Base-by-base conservation (phyloP, 1,140 invertebrate species). In the Plectrocnemia conspersa region DNA sequence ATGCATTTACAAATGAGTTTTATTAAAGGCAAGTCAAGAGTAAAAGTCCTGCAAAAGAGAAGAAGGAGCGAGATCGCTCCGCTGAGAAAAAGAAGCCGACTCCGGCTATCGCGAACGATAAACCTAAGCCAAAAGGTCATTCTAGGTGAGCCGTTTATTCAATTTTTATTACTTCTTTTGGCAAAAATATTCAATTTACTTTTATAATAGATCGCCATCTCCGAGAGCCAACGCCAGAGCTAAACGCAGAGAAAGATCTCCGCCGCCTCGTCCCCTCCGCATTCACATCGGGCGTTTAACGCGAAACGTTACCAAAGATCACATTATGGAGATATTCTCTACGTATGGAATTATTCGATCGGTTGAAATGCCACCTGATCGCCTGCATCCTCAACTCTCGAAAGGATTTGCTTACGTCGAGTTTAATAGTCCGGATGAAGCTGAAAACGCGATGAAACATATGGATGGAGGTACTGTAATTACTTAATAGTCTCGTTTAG, bases 361-460 rank as follows among this genome's bases (percentile, higher is more conserved):
- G 66, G 83, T 97, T 0, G 94, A 98, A 63, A 89, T 97, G 64
- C 87, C 89, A 0, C 79, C 82, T 47, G 93, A 98, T 64, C 82
- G 93, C 55, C 75, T 87, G 29, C 93, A 97, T 72, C 81, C 85
- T 0, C 84, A 90, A 66, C 79, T 93, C 59, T 87, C 89, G 18
- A 79, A 88, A 21, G 93, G 94, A 11, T 93, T 92, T 77, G 93
- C 91, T 5, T 98, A 97, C 70, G 86, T 99, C 5, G 95, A 98
- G 65, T 99, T 89, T 74, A 86, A 85, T 60, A 95, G 84, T 53
- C 75, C 91, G 1, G 94, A 97, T 64, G 93, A 97, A 73, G 95
- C 95, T 24, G 93, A 97, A 72, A 95, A 95, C 76, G 96, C 96
- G 0, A 93, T 98, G 83, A 98, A 97, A 73, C 92, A 98, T 64